phyloP scores from a whole-genome alignment of 2,113 vertebrate species.

The Malurus melanocephalus region DNA sequence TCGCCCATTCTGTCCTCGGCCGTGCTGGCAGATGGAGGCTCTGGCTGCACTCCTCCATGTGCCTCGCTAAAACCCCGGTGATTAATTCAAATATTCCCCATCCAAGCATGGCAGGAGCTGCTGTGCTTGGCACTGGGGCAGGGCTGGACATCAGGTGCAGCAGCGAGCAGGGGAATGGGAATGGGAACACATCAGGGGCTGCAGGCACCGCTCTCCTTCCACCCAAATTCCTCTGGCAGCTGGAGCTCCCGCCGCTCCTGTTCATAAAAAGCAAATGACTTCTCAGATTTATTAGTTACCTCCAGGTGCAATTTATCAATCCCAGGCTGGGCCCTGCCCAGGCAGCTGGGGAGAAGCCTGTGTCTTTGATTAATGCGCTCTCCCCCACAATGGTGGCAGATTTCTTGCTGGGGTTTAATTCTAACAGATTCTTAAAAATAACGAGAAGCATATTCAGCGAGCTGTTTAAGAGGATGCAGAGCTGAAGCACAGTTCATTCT shows the following conservation, averaged over 20 bases:
- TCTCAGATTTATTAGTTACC: conserved; percentile 66
- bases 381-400: conserved; percentile 35
- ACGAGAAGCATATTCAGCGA: conserved; percentile 26
- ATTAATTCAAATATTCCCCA: neutral
- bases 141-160: neutral
- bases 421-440: conserved; percentile 60
- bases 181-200: neutral
- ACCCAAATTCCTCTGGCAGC: conserved; percentile 8
- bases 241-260: neutral
- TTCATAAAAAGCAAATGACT: conserved; percentile 67
- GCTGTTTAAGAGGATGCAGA: neutral
- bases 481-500: neutral
- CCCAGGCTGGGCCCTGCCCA: conserved; percentile 10
- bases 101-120: fast-evolving
- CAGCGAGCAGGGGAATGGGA: neutral
- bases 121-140: neutral
- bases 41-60: neutral
- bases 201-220: neutral
- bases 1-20: fast-evolving
- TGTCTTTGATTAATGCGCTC: conserved; percentile 54
- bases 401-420: conserved; percentile 61
- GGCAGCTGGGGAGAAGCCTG: conserved; percentile 23
- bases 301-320: conserved; percentile 66
- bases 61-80: fast-evolving
- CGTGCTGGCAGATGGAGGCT: fast-evolving